Evolutionary conservation across 2,797 vertebrate species (phyloP).

Genomic region (Enteromius mattozi): DNA sequence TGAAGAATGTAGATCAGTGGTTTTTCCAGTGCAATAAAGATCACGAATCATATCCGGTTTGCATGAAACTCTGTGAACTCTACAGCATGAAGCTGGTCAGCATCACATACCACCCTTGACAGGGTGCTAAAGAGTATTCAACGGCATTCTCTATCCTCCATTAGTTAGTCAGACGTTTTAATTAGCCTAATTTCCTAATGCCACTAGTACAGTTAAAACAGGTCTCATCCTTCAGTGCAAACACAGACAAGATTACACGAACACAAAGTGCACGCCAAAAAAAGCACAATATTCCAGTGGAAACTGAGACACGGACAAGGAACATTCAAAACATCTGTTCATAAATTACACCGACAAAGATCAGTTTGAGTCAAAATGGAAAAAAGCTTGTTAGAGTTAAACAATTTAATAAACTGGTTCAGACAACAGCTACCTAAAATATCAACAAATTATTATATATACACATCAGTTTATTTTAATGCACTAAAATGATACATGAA

Average conservation of each 20-base stretch:
- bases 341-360: neutral
- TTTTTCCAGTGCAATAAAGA: constrained; percentile 12
- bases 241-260: constrained; percentile 11
- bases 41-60: neutral
- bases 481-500: neutral
- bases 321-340: constrained; percentile 29
- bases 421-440: neutral
- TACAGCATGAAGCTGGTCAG: neutral
- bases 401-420: neutral
- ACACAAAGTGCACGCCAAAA: neutral
- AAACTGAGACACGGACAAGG: neutral
- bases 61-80: neutral
- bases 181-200: constrained; percentile 42
- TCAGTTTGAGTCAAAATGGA: neutral
- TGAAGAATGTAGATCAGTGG: neutral
- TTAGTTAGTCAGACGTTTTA: constrained; percentile 28
- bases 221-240: neutral
- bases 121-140: neutral
- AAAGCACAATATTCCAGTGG: neutral
- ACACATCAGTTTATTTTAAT: neutral
- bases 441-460: neutral
- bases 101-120: neutral
- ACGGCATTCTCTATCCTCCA: neutral
- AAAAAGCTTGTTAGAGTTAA: neutral
- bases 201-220: neutral